Conservation (phyloP, 2,113 vertebrate species). For the Heterocephalus glaber region DNA sequence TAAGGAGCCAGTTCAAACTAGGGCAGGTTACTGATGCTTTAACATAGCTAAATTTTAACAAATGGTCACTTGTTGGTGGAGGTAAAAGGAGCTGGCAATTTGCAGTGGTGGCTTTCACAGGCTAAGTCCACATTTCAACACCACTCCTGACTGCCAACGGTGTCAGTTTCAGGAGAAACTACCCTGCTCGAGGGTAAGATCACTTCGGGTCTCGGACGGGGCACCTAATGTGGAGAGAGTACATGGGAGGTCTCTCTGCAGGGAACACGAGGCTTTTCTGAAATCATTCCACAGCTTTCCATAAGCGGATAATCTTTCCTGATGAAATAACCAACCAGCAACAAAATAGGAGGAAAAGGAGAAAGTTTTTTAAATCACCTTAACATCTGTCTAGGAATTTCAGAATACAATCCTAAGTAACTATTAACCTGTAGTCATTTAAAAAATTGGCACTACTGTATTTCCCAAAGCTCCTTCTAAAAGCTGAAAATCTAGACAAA, state of each 20-base stretch:
- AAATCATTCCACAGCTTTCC: conserved; percentile 14
- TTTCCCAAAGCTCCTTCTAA: conserved; percentile 40
- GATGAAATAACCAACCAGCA: neutral
- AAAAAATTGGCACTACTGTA: neutral
- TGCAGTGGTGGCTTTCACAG: conserved; percentile 56
- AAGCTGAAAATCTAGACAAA: conserved; percentile 11
- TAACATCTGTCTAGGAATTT: neutral
- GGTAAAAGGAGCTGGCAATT: conserved; percentile 68
- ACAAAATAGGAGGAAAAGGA: neutral
- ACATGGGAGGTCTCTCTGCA: neutral
- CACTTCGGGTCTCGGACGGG: neutral
- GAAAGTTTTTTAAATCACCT: neutral
- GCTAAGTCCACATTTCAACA: conserved; percentile 55
- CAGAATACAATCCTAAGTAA: conserved; percentile 36
- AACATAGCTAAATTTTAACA: conserved; percentile 61
- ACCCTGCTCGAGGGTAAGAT: neutral
- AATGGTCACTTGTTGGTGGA: conserved; percentile 73
- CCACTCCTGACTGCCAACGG: conserved; percentile 60
- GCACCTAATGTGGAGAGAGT: neutral
- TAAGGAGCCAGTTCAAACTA: conserved; percentile 67
- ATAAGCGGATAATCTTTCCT: neutral
- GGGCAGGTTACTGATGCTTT: conserved; percentile 67
- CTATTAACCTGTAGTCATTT: neutral
- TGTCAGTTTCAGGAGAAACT: conserved; percentile 71
- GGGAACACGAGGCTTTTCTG: neutral